A percentile compares a stretch with the other conserved stretches of the same genome.
phyloP scores from a whole-genome alignment of 2,113 vertebrate genomes.

The Coreoperca whiteheadi region DNA sequence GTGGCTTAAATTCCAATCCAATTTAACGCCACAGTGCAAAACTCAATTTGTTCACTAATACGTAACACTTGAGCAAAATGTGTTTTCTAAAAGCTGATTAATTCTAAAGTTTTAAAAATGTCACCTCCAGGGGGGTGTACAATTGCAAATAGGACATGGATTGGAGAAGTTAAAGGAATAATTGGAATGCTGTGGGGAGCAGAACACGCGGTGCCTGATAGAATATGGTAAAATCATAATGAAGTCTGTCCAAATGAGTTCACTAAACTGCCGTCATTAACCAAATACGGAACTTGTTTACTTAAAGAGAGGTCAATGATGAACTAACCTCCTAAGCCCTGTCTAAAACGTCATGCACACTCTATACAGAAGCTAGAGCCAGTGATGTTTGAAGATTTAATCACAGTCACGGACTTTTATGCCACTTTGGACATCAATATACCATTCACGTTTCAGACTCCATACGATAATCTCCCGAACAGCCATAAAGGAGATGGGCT shows the following conservation, averaged over 20 bases:
- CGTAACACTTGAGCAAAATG: not conserved
- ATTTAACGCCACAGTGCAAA: not conserved
- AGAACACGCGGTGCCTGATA: not conserved
- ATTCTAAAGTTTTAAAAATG: no score
- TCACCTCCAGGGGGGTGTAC: not conserved
- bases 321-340: not conserved
- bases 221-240: not conserved
- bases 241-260: not conserved
- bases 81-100: not conserved
- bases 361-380: not conserved
- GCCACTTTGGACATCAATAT: conserved; percentile 33
- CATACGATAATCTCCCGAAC: conserved; percentile 28
- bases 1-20: not conserved
- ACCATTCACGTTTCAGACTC: conserved; percentile 32
- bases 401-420: conserved; percentile 29
- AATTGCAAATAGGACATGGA: not conserved
- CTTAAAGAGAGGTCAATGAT: not conserved
- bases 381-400: conserved; percentile 17
- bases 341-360: not conserved
- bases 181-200: not conserved
- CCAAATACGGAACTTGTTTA: not conserved
- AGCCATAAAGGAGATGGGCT: conserved; percentile 13
- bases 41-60: not conserved
- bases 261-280: not conserved
- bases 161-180: not conserved